A percentile compares a stretch with the other conserved stretches of the same genome.
These are phyloP conservation scores for Scaptomyza reducta DNA, from an alignment of 2,888 invertebrate genomes.

Conservation along the genomic window DNA sequence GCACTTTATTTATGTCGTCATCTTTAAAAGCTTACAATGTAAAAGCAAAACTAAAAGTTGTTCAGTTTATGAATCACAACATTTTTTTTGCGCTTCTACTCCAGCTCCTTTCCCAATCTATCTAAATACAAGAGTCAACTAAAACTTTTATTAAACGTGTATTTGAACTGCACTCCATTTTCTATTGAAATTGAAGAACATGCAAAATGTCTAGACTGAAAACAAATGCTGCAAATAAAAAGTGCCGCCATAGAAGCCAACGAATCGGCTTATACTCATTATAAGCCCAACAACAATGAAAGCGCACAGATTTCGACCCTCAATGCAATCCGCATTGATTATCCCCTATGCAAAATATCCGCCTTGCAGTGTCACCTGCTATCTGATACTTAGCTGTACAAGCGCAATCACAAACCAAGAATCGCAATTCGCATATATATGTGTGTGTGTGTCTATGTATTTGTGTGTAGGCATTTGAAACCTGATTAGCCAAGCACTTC, in stretches of 20 bases:
- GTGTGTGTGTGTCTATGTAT: conserved; percentile 8
- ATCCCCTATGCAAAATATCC: conserved; percentile 33
- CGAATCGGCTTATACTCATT: conserved; percentile 28
- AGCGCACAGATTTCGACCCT: conserved; percentile 45
- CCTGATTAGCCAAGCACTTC: conserved; percentile 78
- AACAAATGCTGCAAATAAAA: conserved; percentile 35
- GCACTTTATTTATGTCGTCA: no score
- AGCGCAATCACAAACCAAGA: conserved; percentile 26
- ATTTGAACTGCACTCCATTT: conserved; percentile 19
- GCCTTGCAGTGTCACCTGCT: conserved; percentile 3
- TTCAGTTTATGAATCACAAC: conserved; percentile 8
- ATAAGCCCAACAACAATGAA: conserved; percentile 47
- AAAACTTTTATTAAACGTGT: conserved; percentile 33
- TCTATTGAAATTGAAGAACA: conserved; percentile 8
- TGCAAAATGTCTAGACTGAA: conserved; percentile 62
- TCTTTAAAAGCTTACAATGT: no score
- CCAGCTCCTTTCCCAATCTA: neutral
- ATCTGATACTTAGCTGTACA: conserved; percentile 19
- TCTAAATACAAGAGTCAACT: conserved; percentile 12
- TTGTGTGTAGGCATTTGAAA: conserved; percentile 69
- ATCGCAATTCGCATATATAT: conserved; percentile 12
- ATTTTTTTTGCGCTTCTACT: neutral
- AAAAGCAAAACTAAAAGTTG: neutral
- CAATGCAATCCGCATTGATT: conserved; percentile 63
- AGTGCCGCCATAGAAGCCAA: conserved; percentile 28